Base-by-base conservation (phyloP, 2,888 invertebrate genomes). In the Caenorhabditis becei region DNA sequence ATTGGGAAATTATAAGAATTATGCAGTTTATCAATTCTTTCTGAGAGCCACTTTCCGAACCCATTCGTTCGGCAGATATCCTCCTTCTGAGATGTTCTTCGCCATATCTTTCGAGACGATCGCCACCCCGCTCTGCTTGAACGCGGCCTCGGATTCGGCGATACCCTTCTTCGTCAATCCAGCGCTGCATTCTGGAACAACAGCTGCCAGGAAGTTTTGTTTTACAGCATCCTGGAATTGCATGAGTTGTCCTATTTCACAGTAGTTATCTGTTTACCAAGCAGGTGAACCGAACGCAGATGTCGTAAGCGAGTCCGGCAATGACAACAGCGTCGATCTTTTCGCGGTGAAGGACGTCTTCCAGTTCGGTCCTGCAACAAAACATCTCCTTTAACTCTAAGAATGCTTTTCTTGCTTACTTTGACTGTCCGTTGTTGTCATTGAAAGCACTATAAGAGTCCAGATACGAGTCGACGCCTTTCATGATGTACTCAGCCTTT, bases 381-480 rank as follows among this genome's bases (percentile, higher is more conserved):
- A 56, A 32, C 20, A 10, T 20, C 23, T 41, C n/a, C 3, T 20
- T 23, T 54, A n/a, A n/a, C n/a, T n/a, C 18, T 26, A 66, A 20
- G 23, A 1, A 24, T 11, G 11, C 11, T 23, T 10, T 1, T 41
- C 14, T 24, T 51, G 49, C 81, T n/a, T 20, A 88, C 88, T 85
- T 89, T 24, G 80, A 82, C 78, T 95, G 92, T 92, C 96, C 96
- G 92, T 95, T 95, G 92, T 98, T 98, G 93, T 98, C 97, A 95
- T 96, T 96, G 93, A 98, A 98, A 58, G 97, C 97, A 0, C 97
- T 97, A 92, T 98, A 98, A 1, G 97, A 96, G 92, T 98, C 98
- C 70, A 97, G 95, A 87, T 96, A 96, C 0, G 97, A 95, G 92
- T 96, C 95, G 1, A 95, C 96, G 51, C 97, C 97, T 35, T 80